A percentile compares a stretch with the other conserved stretches of the same genome.
phyloP scores from a whole-genome alignment of 2,888 invertebrate species.

The Papilio elwesi region DNA sequence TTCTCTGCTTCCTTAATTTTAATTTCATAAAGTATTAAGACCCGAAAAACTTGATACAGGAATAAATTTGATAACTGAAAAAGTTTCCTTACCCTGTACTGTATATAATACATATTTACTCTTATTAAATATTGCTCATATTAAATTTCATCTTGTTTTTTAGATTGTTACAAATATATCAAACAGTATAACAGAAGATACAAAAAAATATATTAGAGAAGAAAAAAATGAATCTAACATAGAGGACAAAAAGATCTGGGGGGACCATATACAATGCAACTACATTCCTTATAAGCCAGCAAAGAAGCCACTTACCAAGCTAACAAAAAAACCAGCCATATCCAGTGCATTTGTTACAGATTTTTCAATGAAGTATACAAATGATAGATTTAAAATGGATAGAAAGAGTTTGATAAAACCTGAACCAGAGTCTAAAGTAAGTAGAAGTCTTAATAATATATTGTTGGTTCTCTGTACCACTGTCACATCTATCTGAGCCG shows the following conservation, averaged over 20 bases:
- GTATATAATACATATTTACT: too few relatives aligned
- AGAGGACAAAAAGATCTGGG: conserved; percentile 73
- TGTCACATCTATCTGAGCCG: too few relatives aligned
- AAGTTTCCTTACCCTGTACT: too few relatives aligned
- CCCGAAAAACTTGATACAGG: too few relatives aligned
- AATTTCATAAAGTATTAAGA: too few relatives aligned
- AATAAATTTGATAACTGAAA: too few relatives aligned
- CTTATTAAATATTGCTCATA: too few relatives aligned
- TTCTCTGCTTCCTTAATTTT: too few relatives aligned
- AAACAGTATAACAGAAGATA: conserved; percentile 73
- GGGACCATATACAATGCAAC: conserved; percentile 73
- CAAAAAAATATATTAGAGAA: conserved; percentile 72
- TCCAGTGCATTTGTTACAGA: conserved; percentile 72
- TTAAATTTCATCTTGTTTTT: not conserved
- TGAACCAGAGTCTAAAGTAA: conserved; percentile 61
- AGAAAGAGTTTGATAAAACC: conserved; percentile 51
- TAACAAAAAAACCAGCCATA: conserved; percentile 67
- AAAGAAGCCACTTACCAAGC: conserved; percentile 69
- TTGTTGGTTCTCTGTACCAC: not conserved
- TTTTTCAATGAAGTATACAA: conserved; percentile 80
- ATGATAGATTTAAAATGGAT: conserved; percentile 36
- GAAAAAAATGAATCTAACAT: conserved; percentile 62
- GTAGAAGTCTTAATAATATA: conserved; percentile 22
- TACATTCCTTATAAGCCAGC: conserved; percentile 70
- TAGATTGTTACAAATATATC: conserved; percentile 79